Conservation (phyloP, 2,888 invertebrate species). For the Deilephila elpenor region DNA sequence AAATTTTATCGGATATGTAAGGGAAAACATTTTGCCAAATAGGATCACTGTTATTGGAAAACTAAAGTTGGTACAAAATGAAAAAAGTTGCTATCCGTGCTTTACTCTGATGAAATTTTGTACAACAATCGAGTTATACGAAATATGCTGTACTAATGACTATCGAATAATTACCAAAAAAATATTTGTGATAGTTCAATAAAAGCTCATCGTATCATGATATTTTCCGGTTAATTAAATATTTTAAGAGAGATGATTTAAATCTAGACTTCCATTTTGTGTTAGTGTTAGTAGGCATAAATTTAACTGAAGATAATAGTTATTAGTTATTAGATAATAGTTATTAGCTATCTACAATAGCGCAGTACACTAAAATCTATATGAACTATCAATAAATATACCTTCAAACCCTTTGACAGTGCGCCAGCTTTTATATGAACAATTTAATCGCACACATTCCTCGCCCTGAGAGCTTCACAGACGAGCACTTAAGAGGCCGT, state of each 20-base stretch:
- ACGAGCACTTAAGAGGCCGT: constrained; percentile 56
- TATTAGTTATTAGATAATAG: no score
- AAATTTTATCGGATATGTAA: constrained; percentile 4
- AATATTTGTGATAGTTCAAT: no score
- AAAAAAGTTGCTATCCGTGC: neutral
- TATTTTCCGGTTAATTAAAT: no score
- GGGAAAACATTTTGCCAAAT: constrained; percentile 3
- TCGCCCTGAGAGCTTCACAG: constrained; percentile 35
- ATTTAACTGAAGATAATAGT: no score
- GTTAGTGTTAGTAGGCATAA: no score
- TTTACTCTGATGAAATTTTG: neutral
- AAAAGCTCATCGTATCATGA: no score
- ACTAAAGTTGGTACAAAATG: constrained; percentile 8
- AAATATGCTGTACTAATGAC: no score
- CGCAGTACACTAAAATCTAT: neutral
- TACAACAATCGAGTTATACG: no score
- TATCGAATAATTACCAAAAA: no score
- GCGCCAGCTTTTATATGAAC: constrained; percentile 10
- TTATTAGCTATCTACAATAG: neutral
- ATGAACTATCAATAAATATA: neutral
- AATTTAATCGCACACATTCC: constrained; percentile 19
- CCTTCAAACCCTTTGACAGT: constrained; percentile 14
- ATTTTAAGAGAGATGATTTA: no score
- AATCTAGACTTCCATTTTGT: no score
- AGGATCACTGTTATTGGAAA: neutral